A percentile compares a stretch with the other conserved stretches of the same genome.
Evolutionary conservation across 2,113 vertebrate species (phyloP).

Genomic region (Indri indri): DNA sequence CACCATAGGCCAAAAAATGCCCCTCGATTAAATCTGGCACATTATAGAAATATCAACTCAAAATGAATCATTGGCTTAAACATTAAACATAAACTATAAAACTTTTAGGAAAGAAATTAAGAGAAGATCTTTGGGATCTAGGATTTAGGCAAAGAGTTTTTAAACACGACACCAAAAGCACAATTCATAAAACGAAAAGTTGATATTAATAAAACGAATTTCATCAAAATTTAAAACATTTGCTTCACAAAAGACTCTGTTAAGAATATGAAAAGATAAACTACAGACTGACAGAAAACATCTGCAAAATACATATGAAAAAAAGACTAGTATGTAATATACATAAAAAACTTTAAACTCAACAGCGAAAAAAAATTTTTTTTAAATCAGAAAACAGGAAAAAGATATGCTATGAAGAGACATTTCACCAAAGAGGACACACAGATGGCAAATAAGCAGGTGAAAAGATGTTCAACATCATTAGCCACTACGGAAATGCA

Average conservation of each 20-base stretch:
- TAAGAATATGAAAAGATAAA: not conserved
- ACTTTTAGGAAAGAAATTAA: not conserved
- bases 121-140: not conserved
- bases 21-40: not conserved
- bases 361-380: too few relatives aligned
- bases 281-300: not conserved
- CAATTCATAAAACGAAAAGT: not conserved
- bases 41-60: constrained; percentile 31
- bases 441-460: not conserved
- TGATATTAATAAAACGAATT: not conserved
- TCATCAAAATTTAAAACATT: not conserved
- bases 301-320: not conserved
- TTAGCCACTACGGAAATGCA: not conserved
- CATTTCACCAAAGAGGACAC: not conserved
- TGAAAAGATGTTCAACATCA: not conserved
- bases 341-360: not conserved
- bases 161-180: not conserved
- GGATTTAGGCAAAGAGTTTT: not conserved
- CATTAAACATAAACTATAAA: not conserved
- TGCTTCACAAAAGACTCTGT: not conserved
- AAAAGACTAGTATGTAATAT: not conserved
- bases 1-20: not conserved
- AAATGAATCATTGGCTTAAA: not conserved
- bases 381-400: not conserved
- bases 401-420: not conserved